A percentile compares a stretch with the other conserved stretches of the same genome.
These are phyloP conservation scores for Bubo scandiacus DNA, from an alignment of 2,113 vertebrate species.

Conservation along the genomic window DNA sequence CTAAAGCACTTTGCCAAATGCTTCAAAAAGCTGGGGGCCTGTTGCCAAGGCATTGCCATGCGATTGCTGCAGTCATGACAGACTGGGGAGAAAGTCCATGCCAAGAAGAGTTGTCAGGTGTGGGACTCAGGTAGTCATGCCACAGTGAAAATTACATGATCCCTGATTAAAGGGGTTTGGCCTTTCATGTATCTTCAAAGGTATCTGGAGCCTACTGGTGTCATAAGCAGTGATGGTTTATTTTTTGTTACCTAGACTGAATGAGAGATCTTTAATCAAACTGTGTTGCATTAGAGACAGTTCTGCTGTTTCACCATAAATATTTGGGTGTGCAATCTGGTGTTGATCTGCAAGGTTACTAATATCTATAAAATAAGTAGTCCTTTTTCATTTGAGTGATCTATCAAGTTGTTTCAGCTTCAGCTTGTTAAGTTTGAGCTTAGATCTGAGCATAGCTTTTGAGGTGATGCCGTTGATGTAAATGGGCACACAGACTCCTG, in stretches of 20 bases:
- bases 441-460: background rate
- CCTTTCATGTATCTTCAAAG: background rate
- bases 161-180: background rate
- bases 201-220: background rate
- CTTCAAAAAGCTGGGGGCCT: background rate
- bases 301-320: slow-evolving; percentile 18
- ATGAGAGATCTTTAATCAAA: background rate
- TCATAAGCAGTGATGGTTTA: background rate
- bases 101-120: background rate
- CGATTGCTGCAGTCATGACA: background rate
- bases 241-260: background rate
- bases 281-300: background rate
- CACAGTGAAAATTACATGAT: background rate
- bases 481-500: background rate
- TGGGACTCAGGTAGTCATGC: background rate
- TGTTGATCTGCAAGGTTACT: background rate
- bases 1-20: background rate
- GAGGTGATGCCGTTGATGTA: background rate
- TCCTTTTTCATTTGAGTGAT: background rate
- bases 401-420: background rate
- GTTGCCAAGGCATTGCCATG: background rate
- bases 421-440: background rate
- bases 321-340: slow-evolving; percentile 24
- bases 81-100: background rate
- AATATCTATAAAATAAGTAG: background rate